Evolutionary conservation across 2,113 vertebrate genomes (phyloP).

Genomic region (Tachuris rubrigastra): DNA sequence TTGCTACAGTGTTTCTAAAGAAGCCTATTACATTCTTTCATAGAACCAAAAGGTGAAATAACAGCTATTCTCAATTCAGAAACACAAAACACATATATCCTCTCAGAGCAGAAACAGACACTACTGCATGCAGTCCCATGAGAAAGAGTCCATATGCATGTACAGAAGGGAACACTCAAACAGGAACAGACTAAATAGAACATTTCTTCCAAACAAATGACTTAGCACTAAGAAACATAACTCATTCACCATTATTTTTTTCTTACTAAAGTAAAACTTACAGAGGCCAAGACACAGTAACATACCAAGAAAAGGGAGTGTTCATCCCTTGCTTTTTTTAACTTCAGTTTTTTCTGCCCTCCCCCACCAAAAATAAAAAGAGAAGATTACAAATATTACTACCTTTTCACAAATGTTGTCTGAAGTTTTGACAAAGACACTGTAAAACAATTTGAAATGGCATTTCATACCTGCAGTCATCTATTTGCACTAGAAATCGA

Average conservation of each 20-base stretch:
- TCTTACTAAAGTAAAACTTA: neutral
- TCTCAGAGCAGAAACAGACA: neutral
- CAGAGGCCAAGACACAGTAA: neutral
- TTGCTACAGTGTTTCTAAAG: neutral
- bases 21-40: neutral
- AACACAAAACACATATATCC: neutral
- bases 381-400: neutral
- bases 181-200: neutral
- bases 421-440: neutral
- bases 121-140: too few relatives aligned
- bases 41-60: neutral
- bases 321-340: neutral
- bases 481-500: conserved; percentile 93
- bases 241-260: neutral
- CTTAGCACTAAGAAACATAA: neutral
- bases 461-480: conserved; percentile 88
- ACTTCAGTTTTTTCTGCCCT: neutral
- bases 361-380: neutral
- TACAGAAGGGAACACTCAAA: neutral
- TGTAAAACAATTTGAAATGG: neutral
- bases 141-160: neutral
- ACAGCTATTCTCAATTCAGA: neutral
- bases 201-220: neutral
- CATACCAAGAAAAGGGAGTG: neutral
- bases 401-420: neutral